A percentile compares a stretch with the other conserved stretches of the same genome.
These are phyloP conservation scores for Columba janthina DNA, from an alignment of 2,113 vertebrate species.

Conservation along the genomic window DNA sequence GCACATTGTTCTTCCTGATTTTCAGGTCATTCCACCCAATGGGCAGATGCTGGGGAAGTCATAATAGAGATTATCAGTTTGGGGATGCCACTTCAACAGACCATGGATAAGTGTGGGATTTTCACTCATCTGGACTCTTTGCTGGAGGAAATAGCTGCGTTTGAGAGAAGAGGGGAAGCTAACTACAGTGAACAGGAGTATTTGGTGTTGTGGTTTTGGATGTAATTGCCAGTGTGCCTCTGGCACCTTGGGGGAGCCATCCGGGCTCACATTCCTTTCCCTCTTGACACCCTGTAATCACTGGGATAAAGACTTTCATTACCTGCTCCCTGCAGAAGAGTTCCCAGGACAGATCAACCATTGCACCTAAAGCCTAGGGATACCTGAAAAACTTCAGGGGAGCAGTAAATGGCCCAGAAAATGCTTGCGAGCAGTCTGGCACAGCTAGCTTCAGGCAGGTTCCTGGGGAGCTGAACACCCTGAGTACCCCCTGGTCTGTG, in stretches of 20 bases:
- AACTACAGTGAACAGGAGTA: not conserved
- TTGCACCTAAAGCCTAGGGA: not conserved
- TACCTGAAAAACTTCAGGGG: not conserved
- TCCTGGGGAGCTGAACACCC: fast-evolving
- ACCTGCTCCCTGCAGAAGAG: not conserved
- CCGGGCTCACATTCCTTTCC: not conserved
- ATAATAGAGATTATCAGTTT: constrained; percentile 26
- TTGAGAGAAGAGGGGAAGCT: not conserved
- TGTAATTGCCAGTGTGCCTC: constrained; percentile 17
- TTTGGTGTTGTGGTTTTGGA: not conserved
- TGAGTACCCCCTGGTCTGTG: not conserved
- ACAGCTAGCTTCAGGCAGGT: not conserved
- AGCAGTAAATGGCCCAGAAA: not conserved
- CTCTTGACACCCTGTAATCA: constrained; percentile 35
- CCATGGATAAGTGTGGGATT: not conserved
- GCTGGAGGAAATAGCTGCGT: not conserved
- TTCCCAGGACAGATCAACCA: not conserved
- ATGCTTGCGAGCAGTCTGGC: not conserved
- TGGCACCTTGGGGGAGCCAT: not conserved
- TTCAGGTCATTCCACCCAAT: constrained; percentile 60
- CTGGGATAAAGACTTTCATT: constrained; percentile 28
- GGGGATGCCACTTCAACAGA: not conserved
- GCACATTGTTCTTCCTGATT: constrained; percentile 29
- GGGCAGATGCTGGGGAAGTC: constrained; percentile 35
- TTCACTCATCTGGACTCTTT: not conserved